Evolutionary conservation across 2,797 vertebrate genomes (phyloP).

Genomic region (Manis javanica): DNA sequence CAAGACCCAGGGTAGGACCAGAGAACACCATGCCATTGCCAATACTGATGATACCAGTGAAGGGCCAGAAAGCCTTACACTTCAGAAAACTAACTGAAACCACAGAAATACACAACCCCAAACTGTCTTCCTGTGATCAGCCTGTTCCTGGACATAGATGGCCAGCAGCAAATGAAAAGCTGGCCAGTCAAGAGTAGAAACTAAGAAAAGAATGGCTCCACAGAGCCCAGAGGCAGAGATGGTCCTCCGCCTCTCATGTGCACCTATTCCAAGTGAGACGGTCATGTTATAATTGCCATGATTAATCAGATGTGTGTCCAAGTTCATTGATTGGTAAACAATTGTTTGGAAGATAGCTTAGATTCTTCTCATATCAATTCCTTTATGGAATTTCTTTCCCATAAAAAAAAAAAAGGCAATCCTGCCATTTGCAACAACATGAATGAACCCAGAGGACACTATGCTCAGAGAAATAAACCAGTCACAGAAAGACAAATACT

Average conservation of each 20-base stretch:
- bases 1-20: background rate
- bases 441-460: background rate
- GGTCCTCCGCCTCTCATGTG: background rate
- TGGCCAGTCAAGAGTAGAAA: background rate
- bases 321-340: background rate
- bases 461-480: background rate
- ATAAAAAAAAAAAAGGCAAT: background rate
- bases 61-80: background rate
- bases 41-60: fast-evolving
- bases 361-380: background rate
- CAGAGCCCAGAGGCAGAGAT: background rate
- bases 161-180: background rate
- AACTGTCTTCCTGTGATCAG: background rate
- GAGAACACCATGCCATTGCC: background rate
- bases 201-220: background rate
- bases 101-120: background rate
- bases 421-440: background rate
- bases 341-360: background rate
- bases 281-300: background rate
- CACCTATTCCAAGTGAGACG: background rate
- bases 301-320: background rate
- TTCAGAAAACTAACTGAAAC: background rate
- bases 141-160: background rate
- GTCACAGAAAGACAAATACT: background rate
- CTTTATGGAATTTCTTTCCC: background rate